Percentiles rank a stretch among this genome's conserved stretches.
Conservation (phyloP, 1,140 invertebrate genomes). For the Drosophila eugracilis region DNA sequence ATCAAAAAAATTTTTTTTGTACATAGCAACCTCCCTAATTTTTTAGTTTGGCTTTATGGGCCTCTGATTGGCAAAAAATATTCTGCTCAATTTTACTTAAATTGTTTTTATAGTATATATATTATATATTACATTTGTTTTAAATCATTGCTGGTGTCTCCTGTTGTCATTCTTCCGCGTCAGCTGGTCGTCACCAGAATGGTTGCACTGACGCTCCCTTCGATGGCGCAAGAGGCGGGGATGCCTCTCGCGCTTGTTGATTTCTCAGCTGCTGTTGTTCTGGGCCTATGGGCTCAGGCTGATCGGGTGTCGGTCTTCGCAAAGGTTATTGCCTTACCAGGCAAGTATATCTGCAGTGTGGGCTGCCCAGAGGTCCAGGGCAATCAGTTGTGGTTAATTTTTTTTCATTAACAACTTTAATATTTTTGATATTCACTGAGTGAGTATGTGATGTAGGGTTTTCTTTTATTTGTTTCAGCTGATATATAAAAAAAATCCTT, state of each 20-base stretch:
- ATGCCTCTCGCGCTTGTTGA: not conserved
- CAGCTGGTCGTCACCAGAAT: too few species aligned
- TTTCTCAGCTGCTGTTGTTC: not conserved
- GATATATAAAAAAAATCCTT: too few species aligned
- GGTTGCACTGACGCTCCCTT: too few species aligned
- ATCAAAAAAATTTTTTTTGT: too few species aligned
- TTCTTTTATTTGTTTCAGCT: conserved; percentile 19
- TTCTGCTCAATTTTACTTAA: not conserved
- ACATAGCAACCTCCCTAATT: not conserved
- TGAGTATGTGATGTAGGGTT: conserved; percentile 22
- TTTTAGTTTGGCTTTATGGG: not conserved
- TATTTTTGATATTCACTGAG: conserved; percentile 23
- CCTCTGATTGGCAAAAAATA: not conserved
- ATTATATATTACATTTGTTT: not conserved
- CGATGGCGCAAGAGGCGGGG: not conserved
- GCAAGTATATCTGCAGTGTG: not conserved
- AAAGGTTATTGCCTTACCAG: not conserved
- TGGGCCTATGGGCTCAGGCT: not conserved
- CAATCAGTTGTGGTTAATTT: not conserved
- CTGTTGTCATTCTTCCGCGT: not conserved
- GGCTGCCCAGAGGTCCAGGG: not conserved
- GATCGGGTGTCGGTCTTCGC: not conserved
- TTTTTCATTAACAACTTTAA: conserved; percentile 26
- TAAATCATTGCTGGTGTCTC: not conserved
- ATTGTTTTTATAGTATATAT: not conserved